Conservation (phyloP, 2,888 invertebrate species). For the Myopa tessellatipennis region DNA sequence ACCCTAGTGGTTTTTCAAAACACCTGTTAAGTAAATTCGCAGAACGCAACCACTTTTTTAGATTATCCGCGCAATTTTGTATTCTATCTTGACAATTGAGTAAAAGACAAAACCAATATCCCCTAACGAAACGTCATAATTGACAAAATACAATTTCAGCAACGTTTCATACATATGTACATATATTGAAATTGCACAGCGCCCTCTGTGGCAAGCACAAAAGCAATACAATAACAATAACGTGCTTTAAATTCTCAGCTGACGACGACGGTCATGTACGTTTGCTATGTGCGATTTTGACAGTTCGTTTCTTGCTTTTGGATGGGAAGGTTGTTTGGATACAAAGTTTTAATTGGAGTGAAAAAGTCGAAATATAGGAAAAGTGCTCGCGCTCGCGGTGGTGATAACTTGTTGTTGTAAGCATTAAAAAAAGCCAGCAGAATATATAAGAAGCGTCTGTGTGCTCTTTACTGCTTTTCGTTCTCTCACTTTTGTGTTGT, state of each 20-base stretch:
- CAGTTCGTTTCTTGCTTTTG: slow-evolving; percentile 65
- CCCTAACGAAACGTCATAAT: too few relatives aligned
- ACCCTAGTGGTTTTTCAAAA: too few relatives aligned
- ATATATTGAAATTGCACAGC: slow-evolving; percentile 47
- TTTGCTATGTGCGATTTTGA: slow-evolving; percentile 47
- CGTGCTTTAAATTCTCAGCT: slow-evolving; percentile 15
- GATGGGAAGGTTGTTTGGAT: slow-evolving; percentile 59
- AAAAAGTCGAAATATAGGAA: slow-evolving; percentile 45
- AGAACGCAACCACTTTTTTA: too few relatives aligned
- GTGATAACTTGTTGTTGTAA: slow-evolving; percentile 53
- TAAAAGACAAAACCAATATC: too few relatives aligned
- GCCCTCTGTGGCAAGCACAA: slow-evolving; percentile 23
- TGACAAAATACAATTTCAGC: too few relatives aligned
- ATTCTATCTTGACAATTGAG: too few relatives aligned
- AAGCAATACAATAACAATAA: background rate
- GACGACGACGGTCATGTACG: slow-evolving; percentile 1
- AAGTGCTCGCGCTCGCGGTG: slow-evolving; percentile 49
- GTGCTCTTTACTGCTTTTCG: slow-evolving; percentile 16
- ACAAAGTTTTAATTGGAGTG: slow-evolving; percentile 46
- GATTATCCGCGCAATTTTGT: too few relatives aligned
- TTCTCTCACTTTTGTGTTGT: slow-evolving; percentile 34
- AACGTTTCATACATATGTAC: too few relatives aligned
- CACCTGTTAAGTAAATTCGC: too few relatives aligned
- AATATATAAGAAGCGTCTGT: slow-evolving; percentile 30
- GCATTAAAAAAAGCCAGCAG: slow-evolving; percentile 45